Evolutionary conservation across 1,140 invertebrate species (phyloP), one percentile per base, ranked within the genome.

Genomic region (Copidosoma floridanum): DNA sequence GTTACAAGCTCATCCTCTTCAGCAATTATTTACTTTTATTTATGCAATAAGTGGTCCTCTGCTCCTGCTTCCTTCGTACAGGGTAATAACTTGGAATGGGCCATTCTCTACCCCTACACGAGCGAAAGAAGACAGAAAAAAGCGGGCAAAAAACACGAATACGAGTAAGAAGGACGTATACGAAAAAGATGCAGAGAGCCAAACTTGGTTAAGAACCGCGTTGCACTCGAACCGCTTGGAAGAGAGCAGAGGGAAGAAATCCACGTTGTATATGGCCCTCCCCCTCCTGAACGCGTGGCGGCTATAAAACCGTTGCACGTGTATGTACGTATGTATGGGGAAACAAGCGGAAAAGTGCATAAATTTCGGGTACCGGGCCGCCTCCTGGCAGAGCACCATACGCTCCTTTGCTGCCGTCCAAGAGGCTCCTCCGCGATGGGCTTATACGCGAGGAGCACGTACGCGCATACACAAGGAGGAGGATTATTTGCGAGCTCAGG

Each of bases 351-450:
- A 64, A 65, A 65, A 60, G 61, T 64, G 41, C 41, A 68, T 70
- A 70, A 68, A 70, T 68, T 65, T 65, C 10, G n/a, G n/a, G n/a
- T n/a, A n/a, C n/a, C 12, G 7, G 29, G 12, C 63, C 37, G 59
- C 61, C 58, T 57, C 65, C 62, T 65, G 64, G 62, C 66, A 64
- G 68, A 70, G 64, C 68, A 64, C 68, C 66, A 65, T 65, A 70
- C 63, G 63, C 65, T 59, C 47, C 44, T 27, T n/a, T n/a, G 35
- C 29, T 43, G 26, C 7, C 46, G 40, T 27, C 58, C 65, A 68
- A 63, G 60, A 26, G 51, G 48, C 26, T 29, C 14, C 38, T 11
- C 20, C 57, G 58, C 21, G 7, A 29, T 43, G 8, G 53, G 44
- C 50, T 35, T 51, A 37, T 12, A 16, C 27, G 29, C 6, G 29